These are phyloP conservation scores for Agrochola lota DNA, from an alignment of 2,888 invertebrate genomes.

Conservation along the genomic window DNA sequence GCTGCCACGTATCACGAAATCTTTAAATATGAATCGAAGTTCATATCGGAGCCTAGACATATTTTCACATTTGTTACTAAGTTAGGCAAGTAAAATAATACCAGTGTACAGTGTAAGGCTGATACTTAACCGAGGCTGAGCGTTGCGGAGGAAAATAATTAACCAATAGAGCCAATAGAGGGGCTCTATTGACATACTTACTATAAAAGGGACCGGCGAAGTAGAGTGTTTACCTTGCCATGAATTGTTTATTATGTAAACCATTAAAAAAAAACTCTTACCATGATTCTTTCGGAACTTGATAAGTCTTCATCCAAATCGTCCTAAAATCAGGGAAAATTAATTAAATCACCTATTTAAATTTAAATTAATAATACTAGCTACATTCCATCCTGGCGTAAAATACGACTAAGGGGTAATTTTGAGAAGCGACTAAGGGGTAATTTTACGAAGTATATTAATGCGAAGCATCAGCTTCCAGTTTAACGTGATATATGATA, in stretches of 20 bases:
- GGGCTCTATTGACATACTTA: not conserved
- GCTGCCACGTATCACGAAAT: too few relatives aligned
- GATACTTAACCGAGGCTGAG: too few relatives aligned
- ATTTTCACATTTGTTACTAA: too few relatives aligned
- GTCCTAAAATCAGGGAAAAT: conserved; percentile 56
- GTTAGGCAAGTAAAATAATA: too few relatives aligned
- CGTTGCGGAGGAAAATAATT: too few relatives aligned
- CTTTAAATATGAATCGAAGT: too few relatives aligned
- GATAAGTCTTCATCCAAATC: conserved; percentile 37
- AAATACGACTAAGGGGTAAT: too few relatives aligned
- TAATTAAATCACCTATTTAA: not conserved
- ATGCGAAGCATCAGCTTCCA: not conserved
- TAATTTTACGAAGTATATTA: not conserved
- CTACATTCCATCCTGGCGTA: not conserved
- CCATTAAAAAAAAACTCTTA: conserved; percentile 47
- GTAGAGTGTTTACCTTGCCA: not conserved
- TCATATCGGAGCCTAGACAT: too few relatives aligned
- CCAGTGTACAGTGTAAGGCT: too few relatives aligned
- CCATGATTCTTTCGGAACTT: conserved; percentile 62
- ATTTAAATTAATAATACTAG: not conserved
- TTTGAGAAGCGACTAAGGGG: not conserved
- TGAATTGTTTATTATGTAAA: not conserved
- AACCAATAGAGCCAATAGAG: too few relatives aligned
- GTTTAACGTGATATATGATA: not conserved
- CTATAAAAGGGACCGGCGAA: too few relatives aligned